Evolutionary conservation across 1,140 invertebrate species (phyloP), one percentile per base, ranked within the genome.

Genomic region (Diprion similis): DNA sequence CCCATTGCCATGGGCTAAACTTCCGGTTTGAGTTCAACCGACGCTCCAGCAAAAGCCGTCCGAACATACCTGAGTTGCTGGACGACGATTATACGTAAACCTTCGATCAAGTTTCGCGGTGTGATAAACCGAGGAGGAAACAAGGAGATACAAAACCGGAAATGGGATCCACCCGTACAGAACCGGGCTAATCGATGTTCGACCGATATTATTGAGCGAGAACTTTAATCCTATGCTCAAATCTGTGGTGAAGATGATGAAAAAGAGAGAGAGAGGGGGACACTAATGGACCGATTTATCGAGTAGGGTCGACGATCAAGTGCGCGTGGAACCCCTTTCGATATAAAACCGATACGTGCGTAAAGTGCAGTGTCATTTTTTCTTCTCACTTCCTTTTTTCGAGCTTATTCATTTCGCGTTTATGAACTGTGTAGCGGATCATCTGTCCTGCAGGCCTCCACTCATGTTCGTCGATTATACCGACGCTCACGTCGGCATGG

Each of bases 391-490:
- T 37, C 24, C 6, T 37, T 6, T 37, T 37, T 37, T 37, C 24
- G 1, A 6, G 24, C 2, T 37, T 37, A 3, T 37, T 37, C 24
- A 37, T 37, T 37, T 37, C 24, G 24, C 24, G 24, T 37, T 37
- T 37, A 59, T 59, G 51, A 59, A 59, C 51, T 59, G 51, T 17
- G n/a, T 17, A 13, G 51, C 24, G 9, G 11, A 15, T 59, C 51
- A 59, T 17, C 24, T 80, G 76, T 78, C 82, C 77, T 48, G 72
- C 47, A 78, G 77, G 77, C 71, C 79, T 70, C 73, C 79, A 83
- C 84, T 80, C 82, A 87, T 88, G 87, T 87, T 86, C 80, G 86
- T 87, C 79, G 86, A 88, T 78, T 87, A 84, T 84, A 79, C 83
- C 75, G 84, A 84, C 76, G 76, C 81, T 78, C 83, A 87, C 79